Evolutionary conservation across 64 coral and sea anemone species (phyloP).

Genomic region (Montipora efflorescens): DNA sequence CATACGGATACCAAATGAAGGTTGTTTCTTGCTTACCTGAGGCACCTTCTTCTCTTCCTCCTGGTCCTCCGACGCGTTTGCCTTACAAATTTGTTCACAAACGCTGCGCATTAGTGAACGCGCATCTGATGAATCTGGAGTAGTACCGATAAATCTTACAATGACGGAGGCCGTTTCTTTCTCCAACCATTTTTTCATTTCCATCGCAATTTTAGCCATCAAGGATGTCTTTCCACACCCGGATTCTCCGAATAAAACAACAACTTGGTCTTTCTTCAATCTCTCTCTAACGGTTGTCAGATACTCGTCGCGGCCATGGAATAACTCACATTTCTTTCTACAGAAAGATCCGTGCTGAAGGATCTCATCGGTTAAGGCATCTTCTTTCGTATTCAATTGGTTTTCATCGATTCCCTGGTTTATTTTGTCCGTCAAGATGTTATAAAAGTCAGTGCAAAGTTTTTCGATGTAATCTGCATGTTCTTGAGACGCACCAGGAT

Average conservation of each 20-base stretch:
- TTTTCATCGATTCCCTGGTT: conserved; percentile 72
- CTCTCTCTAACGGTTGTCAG: conserved; percentile 61
- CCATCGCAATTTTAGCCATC: conserved; percentile 88
- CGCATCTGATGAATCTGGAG: conserved; percentile 88
- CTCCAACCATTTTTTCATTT: conserved; percentile 67
- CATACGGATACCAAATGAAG: too few relatives aligned
- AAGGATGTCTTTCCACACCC: conserved; percentile 96
- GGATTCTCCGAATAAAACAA: conserved; percentile 83
- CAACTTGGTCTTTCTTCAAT: conserved; percentile 47
- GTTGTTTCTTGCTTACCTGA: conserved; percentile 61
- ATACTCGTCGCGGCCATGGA: conserved; percentile 81
- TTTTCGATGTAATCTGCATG: conserved; percentile 92
- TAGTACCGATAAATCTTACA: conserved; percentile 86
- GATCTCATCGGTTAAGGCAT: conserved; percentile 78
- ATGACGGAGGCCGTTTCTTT: conserved; percentile 65
- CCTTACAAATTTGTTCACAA: conserved; percentile 83
- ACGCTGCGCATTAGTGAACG: conserved; percentile 77
- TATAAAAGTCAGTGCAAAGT: conserved; percentile 83
- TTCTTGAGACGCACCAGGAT: conserved; percentile 67
- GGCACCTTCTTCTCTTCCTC: conserved; percentile 50
- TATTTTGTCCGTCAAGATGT: conserved; percentile 68
- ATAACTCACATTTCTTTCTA: conserved; percentile 86
- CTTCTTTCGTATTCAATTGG: conserved; percentile 53
- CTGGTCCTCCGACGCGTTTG: conserved; percentile 18
- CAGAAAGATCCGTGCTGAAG: conserved; percentile 91